These are phyloP conservation scores for Craniophora ligustri DNA, from an alignment of 2,888 invertebrate genomes.

Conservation along the genomic window DNA sequence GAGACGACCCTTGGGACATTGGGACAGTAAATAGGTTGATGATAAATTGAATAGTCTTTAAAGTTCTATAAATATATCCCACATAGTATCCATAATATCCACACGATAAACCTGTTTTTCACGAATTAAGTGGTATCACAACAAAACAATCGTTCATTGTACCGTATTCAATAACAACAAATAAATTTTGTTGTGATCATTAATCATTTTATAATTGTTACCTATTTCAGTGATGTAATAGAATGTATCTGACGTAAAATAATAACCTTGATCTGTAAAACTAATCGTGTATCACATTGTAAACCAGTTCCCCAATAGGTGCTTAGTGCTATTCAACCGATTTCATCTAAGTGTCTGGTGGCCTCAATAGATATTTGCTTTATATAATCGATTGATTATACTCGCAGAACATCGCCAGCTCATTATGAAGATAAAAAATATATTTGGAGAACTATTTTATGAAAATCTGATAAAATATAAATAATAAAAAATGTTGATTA, in stretches of 20 bases:
- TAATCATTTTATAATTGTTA: neutral
- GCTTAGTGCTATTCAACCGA: conserved; percentile 9
- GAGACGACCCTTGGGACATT: too few species aligned
- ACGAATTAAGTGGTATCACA: conserved; percentile 12
- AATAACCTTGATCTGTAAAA: conserved; percentile 39
- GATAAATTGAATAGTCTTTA: too few species aligned
- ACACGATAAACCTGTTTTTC: conserved; percentile 23
- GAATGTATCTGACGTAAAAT: conserved; percentile 26
- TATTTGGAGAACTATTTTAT: too few species aligned
- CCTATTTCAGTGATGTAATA: neutral
- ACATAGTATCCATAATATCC: too few species aligned
- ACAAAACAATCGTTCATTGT: neutral
- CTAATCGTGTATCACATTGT: conserved; percentile 29
- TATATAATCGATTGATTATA: too few species aligned
- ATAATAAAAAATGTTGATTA: too few species aligned
- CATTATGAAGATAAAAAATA: too few species aligned
- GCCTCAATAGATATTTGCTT: conserved; percentile 10
- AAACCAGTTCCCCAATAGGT: conserved; percentile 23
- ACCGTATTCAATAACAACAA: neutral
- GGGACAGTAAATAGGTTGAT: too few species aligned
- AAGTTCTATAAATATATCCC: too few species aligned
- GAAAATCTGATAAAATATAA: too few species aligned
- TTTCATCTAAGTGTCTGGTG: conserved; percentile 3
- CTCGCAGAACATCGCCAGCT: too few species aligned
- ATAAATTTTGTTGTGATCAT: neutral